A percentile compares a stretch with the other conserved stretches of the same genome.
Conservation (phyloP, 2,888 invertebrate genomes). For the Drosophila kuntzei region DNA sequence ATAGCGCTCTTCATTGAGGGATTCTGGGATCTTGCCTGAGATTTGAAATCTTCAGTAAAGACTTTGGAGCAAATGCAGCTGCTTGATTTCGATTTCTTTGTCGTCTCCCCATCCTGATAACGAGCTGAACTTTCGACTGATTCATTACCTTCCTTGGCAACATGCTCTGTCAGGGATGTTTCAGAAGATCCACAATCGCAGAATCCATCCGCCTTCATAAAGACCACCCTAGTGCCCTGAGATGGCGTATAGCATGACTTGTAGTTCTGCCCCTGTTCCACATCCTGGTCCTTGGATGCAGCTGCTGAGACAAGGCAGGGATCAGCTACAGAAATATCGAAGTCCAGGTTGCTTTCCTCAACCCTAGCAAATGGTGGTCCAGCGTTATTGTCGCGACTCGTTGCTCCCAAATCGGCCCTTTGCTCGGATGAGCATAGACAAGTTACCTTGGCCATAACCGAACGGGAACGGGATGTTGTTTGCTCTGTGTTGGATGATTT, state of each 20-base stretch:
- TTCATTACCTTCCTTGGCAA: neutral
- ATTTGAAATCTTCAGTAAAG: neutral
- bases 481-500: conserved; percentile 45
- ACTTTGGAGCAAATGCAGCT: neutral
- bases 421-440: conserved; percentile 58
- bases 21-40: neutral
- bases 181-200: conserved; percentile 37
- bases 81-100: neutral
- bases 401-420: conserved; percentile 12
- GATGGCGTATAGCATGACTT: neutral
- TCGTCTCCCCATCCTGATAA: neutral
- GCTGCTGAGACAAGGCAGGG: conserved; percentile 22
- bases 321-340: conserved; percentile 1
- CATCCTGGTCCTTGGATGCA: neutral
- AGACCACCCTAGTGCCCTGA: conserved; percentile 26
- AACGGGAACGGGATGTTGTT: conserved; percentile 64
- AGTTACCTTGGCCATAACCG: conserved; percentile 63
- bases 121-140: neutral
- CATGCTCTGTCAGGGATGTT: conserved; percentile 5
- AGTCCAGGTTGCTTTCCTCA: neutral
- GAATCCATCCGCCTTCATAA: conserved; percentile 23
- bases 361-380: conserved; percentile 37
- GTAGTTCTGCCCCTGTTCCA: neutral
- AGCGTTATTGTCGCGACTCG: neutral
- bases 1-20: conserved; percentile 2